A percentile compares a stretch with the other conserved stretches of the same genome.
Evolutionary conservation across 2,113 vertebrate species (phyloP).

Genomic region (Phalacrocorax brasilianus): DNA sequence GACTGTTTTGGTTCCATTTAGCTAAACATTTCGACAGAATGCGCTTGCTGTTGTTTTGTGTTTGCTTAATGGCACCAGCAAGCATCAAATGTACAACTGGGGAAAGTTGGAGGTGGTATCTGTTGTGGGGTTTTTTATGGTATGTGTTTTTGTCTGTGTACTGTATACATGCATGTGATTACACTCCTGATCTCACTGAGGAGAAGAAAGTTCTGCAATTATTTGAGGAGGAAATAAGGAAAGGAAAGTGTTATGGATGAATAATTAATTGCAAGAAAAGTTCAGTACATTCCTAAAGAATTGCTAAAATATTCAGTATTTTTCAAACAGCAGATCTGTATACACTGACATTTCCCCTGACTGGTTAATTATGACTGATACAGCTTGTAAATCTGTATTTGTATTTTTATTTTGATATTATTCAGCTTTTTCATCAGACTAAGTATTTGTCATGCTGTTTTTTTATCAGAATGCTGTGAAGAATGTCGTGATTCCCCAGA

Average conservation of each 20-base stretch:
- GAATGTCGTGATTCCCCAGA: neutral
- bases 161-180: neutral
- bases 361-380: constrained; percentile 54
- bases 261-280: constrained; percentile 76
- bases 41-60: constrained; percentile 76
- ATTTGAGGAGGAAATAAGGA: constrained; percentile 50
- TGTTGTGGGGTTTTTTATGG: neutral
- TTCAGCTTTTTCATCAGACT: constrained; percentile 19
- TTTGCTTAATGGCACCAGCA: constrained; percentile 74
- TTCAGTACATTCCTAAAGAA: constrained; percentile 70
- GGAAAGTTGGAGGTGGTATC: constrained; percentile 59
- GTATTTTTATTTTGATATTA: constrained; percentile 48
- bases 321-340: constrained; percentile 52
- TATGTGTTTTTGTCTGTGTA: neutral
- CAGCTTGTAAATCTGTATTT: constrained; percentile 26
- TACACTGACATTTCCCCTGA: constrained; percentile 65
- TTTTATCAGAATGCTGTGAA: constrained; percentile 1
- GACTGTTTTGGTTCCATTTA: constrained; percentile 85
- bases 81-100: constrained; percentile 68
- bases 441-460: constrained; percentile 55
- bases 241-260: constrained; percentile 62
- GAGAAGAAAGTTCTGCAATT: constrained; percentile 21
- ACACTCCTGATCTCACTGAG: neutral
- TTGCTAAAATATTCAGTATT: constrained; percentile 74
- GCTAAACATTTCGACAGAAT: constrained; percentile 83